phyloP scores from a whole-genome alignment of 2,888 invertebrate genomes.

The Harpagoxenus sublaevis region DNA sequence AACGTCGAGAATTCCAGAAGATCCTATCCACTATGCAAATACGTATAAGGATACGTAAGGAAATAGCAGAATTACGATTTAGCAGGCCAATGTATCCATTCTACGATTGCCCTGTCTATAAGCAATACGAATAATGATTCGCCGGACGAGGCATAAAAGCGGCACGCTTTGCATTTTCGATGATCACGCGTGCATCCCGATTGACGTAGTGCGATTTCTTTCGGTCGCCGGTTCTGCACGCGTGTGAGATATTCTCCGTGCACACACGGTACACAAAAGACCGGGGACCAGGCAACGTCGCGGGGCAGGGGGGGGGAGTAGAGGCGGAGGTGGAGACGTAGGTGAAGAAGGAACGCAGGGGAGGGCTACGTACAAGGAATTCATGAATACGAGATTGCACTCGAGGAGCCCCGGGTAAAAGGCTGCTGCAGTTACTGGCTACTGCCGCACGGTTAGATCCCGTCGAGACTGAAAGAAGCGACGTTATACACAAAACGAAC shows the following conservation, averaged over 20 bases:
- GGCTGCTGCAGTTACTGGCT: conserved; percentile 71
- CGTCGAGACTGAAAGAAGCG: conserved; percentile 61
- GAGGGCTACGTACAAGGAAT: conserved; percentile 76
- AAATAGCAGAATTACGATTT: background rate
- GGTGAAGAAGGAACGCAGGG: conserved; percentile 51
- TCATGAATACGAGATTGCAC: conserved; percentile 82
- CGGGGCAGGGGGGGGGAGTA: conserved; percentile 17
- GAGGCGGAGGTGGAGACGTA: conserved; percentile 50
- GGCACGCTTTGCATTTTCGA: conserved; percentile 40
- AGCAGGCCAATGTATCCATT: background rate
- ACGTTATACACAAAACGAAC: conserved; percentile 57
- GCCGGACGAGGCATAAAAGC: background rate
- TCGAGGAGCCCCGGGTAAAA: conserved; percentile 75
- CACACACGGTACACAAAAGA: conserved; percentile 14
- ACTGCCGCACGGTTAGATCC: conserved; percentile 62
- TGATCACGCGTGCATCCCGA: conserved; percentile 16
- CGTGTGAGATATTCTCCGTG: conserved; percentile 27
- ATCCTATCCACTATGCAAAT: background rate
- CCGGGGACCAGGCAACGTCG: conserved; percentile 11
- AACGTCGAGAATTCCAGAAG: background rate
- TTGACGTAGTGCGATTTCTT: conserved; percentile 42
- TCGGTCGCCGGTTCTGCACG: background rate
- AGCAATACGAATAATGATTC: conserved; percentile 30
- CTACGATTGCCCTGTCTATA: background rate
- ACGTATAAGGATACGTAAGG: background rate